phyloP scores from a whole-genome alignment of 2,888 invertebrate genomes.

The Poecilus cupreus region DNA sequence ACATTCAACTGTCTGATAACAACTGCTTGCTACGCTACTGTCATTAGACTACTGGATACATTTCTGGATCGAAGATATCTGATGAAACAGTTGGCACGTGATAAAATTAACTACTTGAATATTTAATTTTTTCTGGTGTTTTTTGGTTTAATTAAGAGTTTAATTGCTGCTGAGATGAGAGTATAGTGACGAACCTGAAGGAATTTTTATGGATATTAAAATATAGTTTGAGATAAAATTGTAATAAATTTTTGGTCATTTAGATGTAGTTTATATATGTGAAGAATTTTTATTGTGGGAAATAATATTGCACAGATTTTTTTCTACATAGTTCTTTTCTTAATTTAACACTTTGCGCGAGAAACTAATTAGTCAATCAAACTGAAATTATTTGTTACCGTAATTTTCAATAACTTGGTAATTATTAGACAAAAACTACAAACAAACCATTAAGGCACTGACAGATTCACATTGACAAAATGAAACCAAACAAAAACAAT shows the following conservation, averaged over 20 bases:
- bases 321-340: neutral
- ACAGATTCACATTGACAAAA: no score
- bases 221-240: conserved; percentile 36
- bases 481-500: no score
- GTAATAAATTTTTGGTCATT: conserved; percentile 30
- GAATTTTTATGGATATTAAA: conserved; percentile 39
- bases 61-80: conserved; percentile 39
- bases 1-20: conserved; percentile 43
- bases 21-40: conserved; percentile 22
- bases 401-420: no score
- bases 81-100: conserved; percentile 42
- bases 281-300: conserved; percentile 35
- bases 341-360: neutral
- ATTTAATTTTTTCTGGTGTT: conserved; percentile 34
- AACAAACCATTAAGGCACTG: no score
- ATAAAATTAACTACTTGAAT: conserved; percentile 51
- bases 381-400: no score
- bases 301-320: neutral
- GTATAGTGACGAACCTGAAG: neutral
- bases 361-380: neutral
- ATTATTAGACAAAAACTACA: no score
- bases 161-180: conserved; percentile 10
- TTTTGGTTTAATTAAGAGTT: conserved; percentile 42
- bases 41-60: conserved; percentile 45
- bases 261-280: conserved; percentile 1